phyloP scores from a whole-genome alignment of 2,797 vertebrate genomes.

The Nothura maculosa region DNA sequence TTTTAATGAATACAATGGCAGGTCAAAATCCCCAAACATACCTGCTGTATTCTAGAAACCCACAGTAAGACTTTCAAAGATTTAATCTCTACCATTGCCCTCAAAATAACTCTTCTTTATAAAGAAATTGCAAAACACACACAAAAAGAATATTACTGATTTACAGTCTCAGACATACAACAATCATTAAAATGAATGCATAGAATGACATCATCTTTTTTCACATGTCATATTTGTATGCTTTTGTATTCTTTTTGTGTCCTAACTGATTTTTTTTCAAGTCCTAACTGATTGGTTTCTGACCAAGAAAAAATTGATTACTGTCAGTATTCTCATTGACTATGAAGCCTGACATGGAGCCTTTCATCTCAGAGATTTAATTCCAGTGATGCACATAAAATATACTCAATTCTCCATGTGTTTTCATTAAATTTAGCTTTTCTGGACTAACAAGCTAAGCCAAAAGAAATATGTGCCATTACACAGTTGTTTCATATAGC shows the following conservation, averaged over 20 bases:
- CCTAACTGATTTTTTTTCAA: background rate
- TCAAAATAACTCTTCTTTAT: background rate
- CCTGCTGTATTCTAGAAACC: background rate
- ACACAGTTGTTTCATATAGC: background rate
- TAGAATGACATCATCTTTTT: background rate
- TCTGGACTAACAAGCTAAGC: background rate
- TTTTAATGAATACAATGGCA: background rate
- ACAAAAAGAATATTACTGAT: background rate
- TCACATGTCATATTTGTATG: background rate
- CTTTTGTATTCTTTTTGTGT: background rate
- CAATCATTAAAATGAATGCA: background rate
- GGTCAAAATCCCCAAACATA: background rate
- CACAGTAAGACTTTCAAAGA: background rate
- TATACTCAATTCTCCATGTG: background rate
- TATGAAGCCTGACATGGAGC: background rate
- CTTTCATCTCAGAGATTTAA: background rate
- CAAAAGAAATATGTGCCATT: background rate
- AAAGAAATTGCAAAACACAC: background rate
- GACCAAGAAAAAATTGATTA: background rate
- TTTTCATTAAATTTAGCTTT: background rate
- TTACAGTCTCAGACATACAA: background rate
- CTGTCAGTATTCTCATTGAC: background rate
- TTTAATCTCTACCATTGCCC: background rate
- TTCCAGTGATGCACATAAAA: background rate
- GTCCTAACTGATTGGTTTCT: background rate